Evolutionary conservation across 1,140 invertebrate genomes (phyloP).

Genomic region (Caenorhabditis briggsae): DNA sequence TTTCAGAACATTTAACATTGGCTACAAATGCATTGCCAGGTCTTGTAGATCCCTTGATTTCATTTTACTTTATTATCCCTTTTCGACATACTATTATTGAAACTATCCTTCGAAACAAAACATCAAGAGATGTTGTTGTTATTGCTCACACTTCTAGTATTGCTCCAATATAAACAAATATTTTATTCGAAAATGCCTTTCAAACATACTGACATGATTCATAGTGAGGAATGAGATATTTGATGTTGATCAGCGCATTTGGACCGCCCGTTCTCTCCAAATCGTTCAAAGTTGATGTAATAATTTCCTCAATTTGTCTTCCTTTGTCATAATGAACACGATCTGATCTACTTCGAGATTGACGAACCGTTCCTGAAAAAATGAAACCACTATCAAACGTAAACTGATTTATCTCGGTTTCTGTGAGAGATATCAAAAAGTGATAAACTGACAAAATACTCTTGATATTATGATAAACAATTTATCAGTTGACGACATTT

Average conservation of each 20-base stretch:
- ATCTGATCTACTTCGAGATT: slow-evolving; percentile 38
- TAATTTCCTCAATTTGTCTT: slow-evolving; percentile 48
- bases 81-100: slow-evolving; percentile 2
- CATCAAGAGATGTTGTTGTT: not conserved
- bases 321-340: slow-evolving; percentile 48
- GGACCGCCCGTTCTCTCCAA: slow-evolving; percentile 59
- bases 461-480: too few species aligned
- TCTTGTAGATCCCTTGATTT: not conserved
- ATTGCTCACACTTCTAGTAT: not conserved
- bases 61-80: slow-evolving; percentile 16
- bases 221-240: slow-evolving; percentile 60
- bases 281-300: slow-evolving; percentile 41
- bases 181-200: not conserved
- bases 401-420: too few species aligned
- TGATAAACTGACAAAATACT: not conserved
- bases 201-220: slow-evolving; percentile 53
- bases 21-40: not conserved
- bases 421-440: too few species aligned
- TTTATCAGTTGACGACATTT: too few species aligned
- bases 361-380: slow-evolving; percentile 47
- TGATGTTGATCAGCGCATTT: slow-evolving; percentile 60
- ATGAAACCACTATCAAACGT: too few species aligned
- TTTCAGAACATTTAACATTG: not conserved
- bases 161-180: not conserved
- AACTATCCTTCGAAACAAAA: not conserved